These are phyloP conservation scores for Ctena decussata DNA, from an alignment of 2,888 invertebrate species.

Conservation along the genomic window DNA sequence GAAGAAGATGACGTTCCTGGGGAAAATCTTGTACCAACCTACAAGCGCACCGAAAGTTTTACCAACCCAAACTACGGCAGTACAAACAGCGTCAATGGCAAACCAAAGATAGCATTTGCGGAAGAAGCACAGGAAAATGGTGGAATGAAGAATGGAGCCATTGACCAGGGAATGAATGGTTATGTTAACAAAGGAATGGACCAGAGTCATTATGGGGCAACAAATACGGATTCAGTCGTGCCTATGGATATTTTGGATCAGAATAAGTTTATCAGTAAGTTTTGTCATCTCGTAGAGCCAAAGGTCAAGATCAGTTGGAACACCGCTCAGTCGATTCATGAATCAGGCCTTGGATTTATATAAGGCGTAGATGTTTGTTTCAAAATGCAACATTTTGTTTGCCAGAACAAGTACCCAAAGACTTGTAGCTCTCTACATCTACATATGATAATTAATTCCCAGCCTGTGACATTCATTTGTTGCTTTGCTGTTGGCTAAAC, in stretches of 20 bases:
- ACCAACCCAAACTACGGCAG: not conserved
- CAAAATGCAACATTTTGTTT: no score
- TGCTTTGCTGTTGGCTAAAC: no score
- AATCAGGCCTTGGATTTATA: no score
- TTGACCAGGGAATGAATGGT: not conserved
- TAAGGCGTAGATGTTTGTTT: no score
- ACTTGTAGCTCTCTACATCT: no score
- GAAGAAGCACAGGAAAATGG: not conserved
- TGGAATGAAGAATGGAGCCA: not conserved
- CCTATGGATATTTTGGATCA: not conserved
- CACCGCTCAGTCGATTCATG: no score
- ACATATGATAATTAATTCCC: no score
- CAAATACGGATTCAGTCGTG: not conserved
- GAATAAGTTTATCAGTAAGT: slow-evolving; percentile 36
- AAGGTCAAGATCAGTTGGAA: no score
- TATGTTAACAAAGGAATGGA: not conserved
- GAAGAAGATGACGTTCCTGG: slow-evolving; percentile 35
- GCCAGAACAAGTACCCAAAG: no score
- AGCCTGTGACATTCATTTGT: no score
- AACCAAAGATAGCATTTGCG: not conserved
- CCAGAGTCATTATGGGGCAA: not conserved
- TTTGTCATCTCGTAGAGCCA: no score
- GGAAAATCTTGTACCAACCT: not conserved
- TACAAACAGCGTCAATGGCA: not conserved
- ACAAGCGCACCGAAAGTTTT: not conserved